Evolutionary conservation across 2,113 vertebrate species (phyloP).

Genomic region (Prunella himalayana): DNA sequence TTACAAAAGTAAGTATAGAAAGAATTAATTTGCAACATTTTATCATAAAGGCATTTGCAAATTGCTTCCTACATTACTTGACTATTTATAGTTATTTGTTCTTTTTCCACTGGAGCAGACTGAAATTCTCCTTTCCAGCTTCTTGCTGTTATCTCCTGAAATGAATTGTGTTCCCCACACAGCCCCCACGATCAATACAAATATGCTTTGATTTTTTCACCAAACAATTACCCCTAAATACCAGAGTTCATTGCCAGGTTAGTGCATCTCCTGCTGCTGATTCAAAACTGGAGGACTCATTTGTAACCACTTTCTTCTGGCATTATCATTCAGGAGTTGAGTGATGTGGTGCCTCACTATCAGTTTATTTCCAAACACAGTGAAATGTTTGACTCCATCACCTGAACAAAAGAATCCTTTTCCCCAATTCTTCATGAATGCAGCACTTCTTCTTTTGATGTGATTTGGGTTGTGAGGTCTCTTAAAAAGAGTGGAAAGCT

Average conservation of each 20-base stretch:
- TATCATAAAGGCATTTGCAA: conserved; percentile 12
- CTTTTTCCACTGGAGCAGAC: conserved; percentile 9
- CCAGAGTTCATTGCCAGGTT: conserved; percentile 43
- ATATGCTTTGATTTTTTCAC: conserved; percentile 20
- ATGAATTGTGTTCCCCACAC: background rate
- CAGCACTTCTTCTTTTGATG: background rate
- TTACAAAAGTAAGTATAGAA: background rate
- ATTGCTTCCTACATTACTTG: background rate
- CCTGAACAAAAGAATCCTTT: background rate
- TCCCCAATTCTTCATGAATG: background rate
- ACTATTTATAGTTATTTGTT: background rate
- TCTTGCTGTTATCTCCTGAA: conserved; percentile 17
- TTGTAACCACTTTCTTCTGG: conserved; percentile 15
- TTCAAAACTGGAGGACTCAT: background rate
- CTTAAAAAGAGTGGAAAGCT: background rate
- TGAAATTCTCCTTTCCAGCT: conserved; percentile 18
- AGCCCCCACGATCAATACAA: conserved; percentile 14
- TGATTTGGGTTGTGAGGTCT: background rate
- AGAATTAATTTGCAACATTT: conserved; percentile 3
- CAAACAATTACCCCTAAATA: conserved; percentile 48
- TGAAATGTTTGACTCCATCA: background rate
- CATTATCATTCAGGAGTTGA: background rate
- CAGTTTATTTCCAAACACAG: background rate
- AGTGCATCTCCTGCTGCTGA: background rate
- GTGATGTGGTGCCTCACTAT: background rate